Evolutionary conservation across 2,797 vertebrate species (phyloP), one percentile per base, ranked within the genome.

Genomic region (Thalassophryne amazonica): DNA sequence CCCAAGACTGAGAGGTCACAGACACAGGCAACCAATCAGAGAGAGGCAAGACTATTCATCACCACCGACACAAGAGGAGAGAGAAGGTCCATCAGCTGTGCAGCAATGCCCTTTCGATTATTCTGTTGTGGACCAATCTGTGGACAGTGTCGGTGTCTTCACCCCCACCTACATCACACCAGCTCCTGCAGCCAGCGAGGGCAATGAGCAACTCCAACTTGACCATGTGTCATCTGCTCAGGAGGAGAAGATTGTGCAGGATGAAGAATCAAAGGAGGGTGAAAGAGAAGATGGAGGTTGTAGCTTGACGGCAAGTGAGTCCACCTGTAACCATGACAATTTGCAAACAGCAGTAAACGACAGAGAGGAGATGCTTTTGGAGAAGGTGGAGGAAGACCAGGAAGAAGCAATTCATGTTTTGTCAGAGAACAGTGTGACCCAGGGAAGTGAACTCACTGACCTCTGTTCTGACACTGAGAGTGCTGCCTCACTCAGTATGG

Each of bases 391-490:
- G 27, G 64, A 81, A 56, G 64, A 73, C 14, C 72, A 50, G 20
- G 56, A 71, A 9, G 47, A 71, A 8, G 52, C 4, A 15, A 46
- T 47, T 15, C 71, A 75, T 3, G 49, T 69, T 0, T 38, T 45
- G 3, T 48, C 17, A 2, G 83, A 70, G 23, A 65, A 63, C 24
- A 60, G 58, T 4, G 55, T 31, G 30, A 72, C 60, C 55, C 73
- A 73, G 56, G 78, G 67, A 63, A 83, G 79, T 5, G 78, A 83
- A 58, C 74, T 81, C 46, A 84, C 69, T 0, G 83, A 76, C 33
- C 57, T 81, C 4, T 86, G 81, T 43, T 85, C 86, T 0, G 85
- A 89, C 60, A 87, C 88, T 0, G 88, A 89, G 67, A 90, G 88
- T 6, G 73, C 78, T 0, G 85, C 86, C 13, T 90, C 89, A 0